Conservation (phyloP, 2,113 vertebrate species). For the Oncorhynchus nerka region DNA sequence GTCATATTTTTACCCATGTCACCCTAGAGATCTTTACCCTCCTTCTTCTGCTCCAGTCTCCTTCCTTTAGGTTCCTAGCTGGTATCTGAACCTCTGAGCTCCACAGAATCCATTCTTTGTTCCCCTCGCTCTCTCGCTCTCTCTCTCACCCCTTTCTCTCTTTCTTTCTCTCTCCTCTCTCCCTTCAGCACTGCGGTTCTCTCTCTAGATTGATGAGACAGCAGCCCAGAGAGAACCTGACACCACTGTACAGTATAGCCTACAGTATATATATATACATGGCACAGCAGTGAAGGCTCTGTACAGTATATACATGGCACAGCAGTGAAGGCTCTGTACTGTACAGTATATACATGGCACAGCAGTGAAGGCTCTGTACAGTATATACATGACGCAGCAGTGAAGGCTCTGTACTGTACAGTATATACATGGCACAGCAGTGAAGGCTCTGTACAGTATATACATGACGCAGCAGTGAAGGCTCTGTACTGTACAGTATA, state of each 20-base stretch:
- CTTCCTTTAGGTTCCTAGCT: background rate
- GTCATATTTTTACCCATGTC: background rate
- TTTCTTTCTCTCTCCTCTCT: conserved; percentile 4
- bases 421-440: no score
- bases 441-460: no score
- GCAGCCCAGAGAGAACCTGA: conserved; percentile 44
- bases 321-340: no score
- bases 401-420: no score
- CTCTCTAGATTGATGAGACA: conserved; percentile 48
- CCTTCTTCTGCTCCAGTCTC: background rate
- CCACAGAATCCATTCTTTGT: background rate
- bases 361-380: no score
- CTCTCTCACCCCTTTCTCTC: background rate
- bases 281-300: no score
- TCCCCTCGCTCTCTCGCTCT: conserved; percentile 3
- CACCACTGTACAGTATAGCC: conserved; percentile 29
- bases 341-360: no score
- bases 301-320: no score
- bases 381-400: no score
- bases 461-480: no score
- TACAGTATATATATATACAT: background rate
- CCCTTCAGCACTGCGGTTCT: conserved; percentile 21
- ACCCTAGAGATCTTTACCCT: background rate
- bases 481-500: no score
- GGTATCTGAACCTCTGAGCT: background rate